These are phyloP conservation scores for Candidula unifasciata DNA, from an alignment of 2,888 invertebrate species.

Conservation along the genomic window DNA sequence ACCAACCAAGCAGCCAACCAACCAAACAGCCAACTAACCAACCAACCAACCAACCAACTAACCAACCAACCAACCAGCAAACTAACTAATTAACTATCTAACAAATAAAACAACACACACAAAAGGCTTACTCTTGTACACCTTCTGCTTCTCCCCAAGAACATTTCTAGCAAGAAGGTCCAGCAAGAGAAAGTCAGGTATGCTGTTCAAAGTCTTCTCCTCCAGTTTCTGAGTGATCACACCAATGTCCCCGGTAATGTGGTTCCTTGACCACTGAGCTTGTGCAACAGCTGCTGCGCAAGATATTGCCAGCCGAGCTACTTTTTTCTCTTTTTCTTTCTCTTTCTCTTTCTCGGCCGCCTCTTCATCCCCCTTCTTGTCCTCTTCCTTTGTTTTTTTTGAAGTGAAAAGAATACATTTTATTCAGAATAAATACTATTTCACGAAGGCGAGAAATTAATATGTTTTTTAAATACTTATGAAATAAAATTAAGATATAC, in stretches of 20 bases:
- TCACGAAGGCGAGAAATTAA: not conserved
- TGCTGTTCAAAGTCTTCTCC: conserved; percentile 56
- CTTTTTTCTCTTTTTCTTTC: conserved; percentile 67
- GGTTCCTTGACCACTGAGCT: conserved; percentile 67
- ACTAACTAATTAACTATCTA: too few relatives aligned
- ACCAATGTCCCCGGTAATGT: conserved; percentile 69
- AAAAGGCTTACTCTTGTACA: conserved; percentile 72
- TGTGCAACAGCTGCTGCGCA: conserved; percentile 73
- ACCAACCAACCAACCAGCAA: too few relatives aligned
- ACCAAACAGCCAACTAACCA: too few relatives aligned
- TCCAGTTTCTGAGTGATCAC: conserved; percentile 67
- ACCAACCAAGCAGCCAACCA: too few relatives aligned
- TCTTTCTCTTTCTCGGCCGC: conserved; percentile 57
- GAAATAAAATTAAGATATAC: too few relatives aligned
- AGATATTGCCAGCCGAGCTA: conserved; percentile 74
- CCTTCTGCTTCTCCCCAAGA: conserved; percentile 75
- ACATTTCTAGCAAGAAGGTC: conserved; percentile 75
- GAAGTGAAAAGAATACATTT: not conserved
- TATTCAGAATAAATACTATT: not conserved
- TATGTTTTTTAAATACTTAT: too few relatives aligned
- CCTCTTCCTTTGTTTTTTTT: not conserved
- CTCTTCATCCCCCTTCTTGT: not conserved
- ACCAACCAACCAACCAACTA: too few relatives aligned
- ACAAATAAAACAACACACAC: not conserved
- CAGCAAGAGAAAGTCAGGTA: conserved; percentile 74